Evolutionary conservation across 1,140 invertebrate species (phyloP).

Genomic region (Drosophila yakuba): DNA sequence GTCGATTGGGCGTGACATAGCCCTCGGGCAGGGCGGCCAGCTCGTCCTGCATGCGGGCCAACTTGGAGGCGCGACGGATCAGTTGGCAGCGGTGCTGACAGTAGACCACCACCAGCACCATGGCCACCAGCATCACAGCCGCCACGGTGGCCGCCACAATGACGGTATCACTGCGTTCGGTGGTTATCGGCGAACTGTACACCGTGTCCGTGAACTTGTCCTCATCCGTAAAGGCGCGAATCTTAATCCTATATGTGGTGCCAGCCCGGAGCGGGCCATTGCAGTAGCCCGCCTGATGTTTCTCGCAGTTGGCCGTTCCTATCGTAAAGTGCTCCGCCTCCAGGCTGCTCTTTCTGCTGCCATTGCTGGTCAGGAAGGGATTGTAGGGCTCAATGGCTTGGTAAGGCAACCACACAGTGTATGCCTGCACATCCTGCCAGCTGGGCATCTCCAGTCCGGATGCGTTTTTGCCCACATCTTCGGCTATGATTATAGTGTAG

Average conservation of each 20-base stretch:
- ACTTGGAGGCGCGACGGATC: constrained; percentile 87
- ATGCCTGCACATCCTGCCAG: constrained; percentile 96
- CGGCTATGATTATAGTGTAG: constrained; percentile 96
- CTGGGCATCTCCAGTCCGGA: constrained; percentile 93
- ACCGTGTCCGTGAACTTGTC: constrained; percentile 97
- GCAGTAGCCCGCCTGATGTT: constrained; percentile 91
- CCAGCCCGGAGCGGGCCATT: constrained; percentile 96
- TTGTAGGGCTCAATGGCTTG: constrained; percentile 95
- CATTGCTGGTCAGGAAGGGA: constrained; percentile 89
- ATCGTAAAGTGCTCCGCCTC: constrained; percentile 92
- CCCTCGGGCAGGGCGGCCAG: constrained; percentile 90
- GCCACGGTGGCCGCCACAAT: constrained; percentile 30
- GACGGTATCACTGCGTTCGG: constrained; percentile 86
- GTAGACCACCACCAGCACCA: constrained; percentile 84
- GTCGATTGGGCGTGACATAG: constrained; percentile 93
- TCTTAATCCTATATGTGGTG: constrained; percentile 95
- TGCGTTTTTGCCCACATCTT: constrained; percentile 93
- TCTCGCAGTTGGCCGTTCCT: constrained; percentile 91
- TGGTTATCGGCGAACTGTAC: constrained; percentile 93
- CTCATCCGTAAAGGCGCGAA: constrained; percentile 95
- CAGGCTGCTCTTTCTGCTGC: constrained; percentile 71
- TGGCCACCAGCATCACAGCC: constrained; percentile 70
- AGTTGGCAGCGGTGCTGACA: constrained; percentile 87
- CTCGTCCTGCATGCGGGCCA: constrained; percentile 88
- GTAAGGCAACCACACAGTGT: constrained; percentile 95